phyloP scores from a whole-genome alignment of 1,140 invertebrate genomes.

The Phymorhynchus buccinoides region DNA sequence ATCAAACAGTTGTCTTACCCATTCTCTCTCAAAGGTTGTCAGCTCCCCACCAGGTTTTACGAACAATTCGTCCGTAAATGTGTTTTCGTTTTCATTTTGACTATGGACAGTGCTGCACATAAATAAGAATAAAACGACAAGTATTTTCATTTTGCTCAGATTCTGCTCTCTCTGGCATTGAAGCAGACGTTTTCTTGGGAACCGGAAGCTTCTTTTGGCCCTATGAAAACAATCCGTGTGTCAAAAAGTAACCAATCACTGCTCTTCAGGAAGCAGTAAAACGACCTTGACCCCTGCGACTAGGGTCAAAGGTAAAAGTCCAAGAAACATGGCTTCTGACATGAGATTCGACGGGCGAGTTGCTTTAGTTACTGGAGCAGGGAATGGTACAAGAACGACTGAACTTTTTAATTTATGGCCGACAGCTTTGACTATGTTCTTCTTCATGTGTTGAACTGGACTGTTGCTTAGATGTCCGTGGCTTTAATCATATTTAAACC shows the following conservation, averaged over 20 bases:
- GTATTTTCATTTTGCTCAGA: background rate
- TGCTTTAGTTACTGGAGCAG: slow-evolving; percentile 95
- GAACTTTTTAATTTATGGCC: no score
- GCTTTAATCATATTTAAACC: slow-evolving; percentile 11
- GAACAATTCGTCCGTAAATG: slow-evolving; percentile 38
- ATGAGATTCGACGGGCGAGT: slow-evolving; percentile 91
- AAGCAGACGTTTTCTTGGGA: background rate
- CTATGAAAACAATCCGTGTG: slow-evolving; percentile 23
- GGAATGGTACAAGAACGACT: slow-evolving; percentile 83
- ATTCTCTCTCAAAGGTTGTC: slow-evolving; percentile 32
- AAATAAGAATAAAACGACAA: background rate
- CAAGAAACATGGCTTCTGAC: slow-evolving; percentile 56
- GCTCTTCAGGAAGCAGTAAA: background rate
- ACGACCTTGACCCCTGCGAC: background rate
- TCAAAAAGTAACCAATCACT: slow-evolving; percentile 24
- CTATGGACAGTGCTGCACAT: background rate
- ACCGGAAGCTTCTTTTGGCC: slow-evolving; percentile 16
- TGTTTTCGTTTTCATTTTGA: background rate
- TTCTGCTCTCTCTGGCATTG: background rate
- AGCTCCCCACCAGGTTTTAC: slow-evolving; percentile 49
- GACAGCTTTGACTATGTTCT: no score
- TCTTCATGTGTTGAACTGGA: background rate
- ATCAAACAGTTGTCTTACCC: slow-evolving; percentile 29
- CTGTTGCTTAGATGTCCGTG: background rate
- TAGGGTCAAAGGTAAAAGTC: slow-evolving; percentile 41